phyloP scores from a whole-genome alignment of 2,888 invertebrate species.

The Perizoma affinitatum region DNA sequence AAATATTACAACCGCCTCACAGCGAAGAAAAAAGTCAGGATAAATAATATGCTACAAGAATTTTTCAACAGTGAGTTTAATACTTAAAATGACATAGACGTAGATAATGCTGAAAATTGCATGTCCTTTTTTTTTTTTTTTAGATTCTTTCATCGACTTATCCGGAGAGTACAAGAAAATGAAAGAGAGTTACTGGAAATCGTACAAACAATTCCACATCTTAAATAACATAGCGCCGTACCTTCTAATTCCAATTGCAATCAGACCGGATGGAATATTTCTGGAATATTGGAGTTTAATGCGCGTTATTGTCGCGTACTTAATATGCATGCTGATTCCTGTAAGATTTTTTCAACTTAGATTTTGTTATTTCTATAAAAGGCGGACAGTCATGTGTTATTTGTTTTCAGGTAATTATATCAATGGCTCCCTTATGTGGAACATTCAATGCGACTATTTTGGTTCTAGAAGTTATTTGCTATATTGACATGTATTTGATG shows the following conservation, averaged over 20 bases:
- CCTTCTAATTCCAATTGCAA: slow-evolving; percentile 65
- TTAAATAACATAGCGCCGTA: slow-evolving; percentile 65
- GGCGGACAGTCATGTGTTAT: not conserved
- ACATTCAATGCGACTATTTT: slow-evolving; percentile 60
- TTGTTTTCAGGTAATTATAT: slow-evolving; percentile 60
- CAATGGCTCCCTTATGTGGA: slow-evolving; percentile 67
- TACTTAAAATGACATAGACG: no score
- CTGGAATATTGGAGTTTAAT: slow-evolving; percentile 67
- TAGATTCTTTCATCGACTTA: slow-evolving; percentile 75
- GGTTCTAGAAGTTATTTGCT: slow-evolving; percentile 70
- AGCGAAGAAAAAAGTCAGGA: slow-evolving; percentile 50
- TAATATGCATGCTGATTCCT: slow-evolving; percentile 67
- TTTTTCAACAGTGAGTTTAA: slow-evolving; percentile 60
- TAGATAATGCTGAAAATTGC: not conserved
- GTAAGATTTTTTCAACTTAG: slow-evolving; percentile 48
- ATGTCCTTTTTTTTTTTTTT: slow-evolving; percentile 27
- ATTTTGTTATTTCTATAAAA: no score
- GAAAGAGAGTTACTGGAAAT: slow-evolving; percentile 63
- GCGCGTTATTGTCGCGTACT: slow-evolving; percentile 60
- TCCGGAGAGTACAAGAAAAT: slow-evolving; percentile 55
- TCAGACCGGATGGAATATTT: slow-evolving; percentile 72
- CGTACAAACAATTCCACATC: slow-evolving; percentile 61
- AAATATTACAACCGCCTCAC: slow-evolving; percentile 51
- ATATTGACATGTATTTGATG: slow-evolving; percentile 78
- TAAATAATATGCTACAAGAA: slow-evolving; percentile 65